A percentile compares a stretch with the other conserved stretches of the same genome.
Conservation (phyloP, 2,797 vertebrate species). For the Lophius americanus region DNA sequence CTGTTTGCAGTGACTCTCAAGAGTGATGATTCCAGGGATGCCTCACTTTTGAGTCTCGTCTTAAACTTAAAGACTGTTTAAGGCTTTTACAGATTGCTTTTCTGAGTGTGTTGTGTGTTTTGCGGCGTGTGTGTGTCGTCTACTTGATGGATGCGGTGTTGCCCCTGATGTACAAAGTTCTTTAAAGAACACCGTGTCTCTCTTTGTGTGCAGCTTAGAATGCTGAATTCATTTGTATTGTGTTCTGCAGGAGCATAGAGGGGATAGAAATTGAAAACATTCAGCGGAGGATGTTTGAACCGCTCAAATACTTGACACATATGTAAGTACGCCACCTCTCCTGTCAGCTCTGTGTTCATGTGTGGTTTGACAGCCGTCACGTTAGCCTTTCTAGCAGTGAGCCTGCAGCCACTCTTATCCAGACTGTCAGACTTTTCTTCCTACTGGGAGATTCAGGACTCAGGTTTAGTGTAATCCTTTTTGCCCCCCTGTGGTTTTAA, state of each 20-base stretch:
- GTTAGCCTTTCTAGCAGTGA: neutral
- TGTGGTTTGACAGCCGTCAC: neutral
- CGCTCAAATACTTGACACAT: constrained; percentile 93
- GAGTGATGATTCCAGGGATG: too few species aligned
- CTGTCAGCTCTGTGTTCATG: neutral
- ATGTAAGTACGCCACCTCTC: constrained; percentile 87
- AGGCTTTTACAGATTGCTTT: too few species aligned
- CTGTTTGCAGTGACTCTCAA: too few species aligned
- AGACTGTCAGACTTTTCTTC: constrained; percentile 26
- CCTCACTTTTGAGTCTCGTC: too few species aligned
- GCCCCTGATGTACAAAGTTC: too few species aligned
- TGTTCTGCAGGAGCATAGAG: constrained; percentile 90
- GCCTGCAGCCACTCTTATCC: neutral
- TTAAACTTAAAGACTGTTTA: too few species aligned
- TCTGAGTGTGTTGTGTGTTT: too few species aligned
- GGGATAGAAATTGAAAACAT: constrained; percentile 95
- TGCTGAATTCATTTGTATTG: constrained; percentile 5
- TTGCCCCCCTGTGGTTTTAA: constrained; percentile 26
- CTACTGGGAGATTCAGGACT: constrained; percentile 27
- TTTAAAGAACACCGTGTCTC: neutral
- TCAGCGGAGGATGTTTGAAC: constrained; percentile 92
- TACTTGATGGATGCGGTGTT: too few species aligned
- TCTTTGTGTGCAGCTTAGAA: neutral
- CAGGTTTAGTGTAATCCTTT: constrained; percentile 32
- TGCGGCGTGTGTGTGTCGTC: too few species aligned